Evolutionary conservation across 2,888 invertebrate genomes (phyloP), one percentile per base, ranked within the genome.

Genomic region (Podabrus alpinus): DNA sequence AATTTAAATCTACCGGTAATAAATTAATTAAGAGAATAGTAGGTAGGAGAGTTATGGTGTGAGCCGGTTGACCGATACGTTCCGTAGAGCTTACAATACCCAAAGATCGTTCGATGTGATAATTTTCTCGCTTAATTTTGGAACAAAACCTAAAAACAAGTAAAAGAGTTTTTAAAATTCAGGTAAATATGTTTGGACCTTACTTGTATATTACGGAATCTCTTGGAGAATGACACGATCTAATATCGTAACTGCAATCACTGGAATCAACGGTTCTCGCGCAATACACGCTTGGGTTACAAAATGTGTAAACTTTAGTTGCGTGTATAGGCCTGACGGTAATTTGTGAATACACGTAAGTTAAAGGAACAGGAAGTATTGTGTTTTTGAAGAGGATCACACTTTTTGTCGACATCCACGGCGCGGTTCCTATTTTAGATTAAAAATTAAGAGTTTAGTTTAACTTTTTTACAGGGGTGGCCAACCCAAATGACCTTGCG

Each of bases 11-110:
- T 79, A 94, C 90, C 0, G 98, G 98, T 69, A 99, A 90, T 76
- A 98, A 90, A 90, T 98, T 99, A 79, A 93, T 92, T 3, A 98
- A 86, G 15, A 94, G 90, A 15, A 99, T 89, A 0, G 97, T 96
- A 21, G 98, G 95, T 80, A 95, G 88, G 66, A 99, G 88, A 2
- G 93, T 92, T 76, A 99, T 92, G 15, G 94, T 92, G 87, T 99
- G 98, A 0, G 95, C 98, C 5, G 97, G 96, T 77, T 96, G 91
- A 29, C 79, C 60, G 21, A 71, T 19, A 68, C 90, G 86, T 67
- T 82, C 79, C 82, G 80, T 75, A 78, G 84, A 71, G 76, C 83
- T 77, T 73, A 83, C 73, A 9, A 80, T 69, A 45, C 86, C 84
- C 15, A 86, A 82, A 9, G 91, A 91, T 59, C 88, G 84, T 79